Conservation (phyloP, 2,888 invertebrate genomes). For the Lithodes maja region DNA sequence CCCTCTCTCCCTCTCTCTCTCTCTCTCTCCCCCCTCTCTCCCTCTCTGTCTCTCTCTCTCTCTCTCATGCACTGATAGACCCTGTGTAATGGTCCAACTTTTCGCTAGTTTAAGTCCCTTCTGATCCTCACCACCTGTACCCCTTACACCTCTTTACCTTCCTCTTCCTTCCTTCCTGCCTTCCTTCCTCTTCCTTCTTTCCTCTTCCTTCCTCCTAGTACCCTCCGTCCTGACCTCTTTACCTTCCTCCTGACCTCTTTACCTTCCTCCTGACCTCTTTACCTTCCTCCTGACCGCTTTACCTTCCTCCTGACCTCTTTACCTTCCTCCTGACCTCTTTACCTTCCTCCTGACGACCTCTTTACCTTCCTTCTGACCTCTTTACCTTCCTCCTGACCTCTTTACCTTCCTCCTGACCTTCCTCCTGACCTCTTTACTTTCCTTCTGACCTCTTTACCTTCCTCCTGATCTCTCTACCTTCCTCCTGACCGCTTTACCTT, state of each 20-base stretch:
- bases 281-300: conserved; percentile 6
- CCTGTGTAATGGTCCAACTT: conserved; percentile 25
- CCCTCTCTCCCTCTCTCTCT: conserved; percentile 8
- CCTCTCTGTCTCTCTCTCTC: background rate
- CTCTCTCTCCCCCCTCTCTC: background rate
- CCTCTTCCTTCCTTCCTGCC: background rate
- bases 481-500: background rate
- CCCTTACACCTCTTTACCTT: background rate
- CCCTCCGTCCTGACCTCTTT: background rate
- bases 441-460: background rate
- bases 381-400: background rate
- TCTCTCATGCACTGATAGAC: conserved; percentile 2
- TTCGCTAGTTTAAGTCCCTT: conserved; percentile 7
- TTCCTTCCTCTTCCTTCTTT: background rate
- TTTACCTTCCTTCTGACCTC: background rate
- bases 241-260: background rate
- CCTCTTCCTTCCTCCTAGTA: background rate
- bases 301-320: conserved; percentile 1
- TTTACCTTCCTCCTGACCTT: background rate
- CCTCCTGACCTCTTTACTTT: too few relatives aligned
- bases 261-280: conserved; percentile 21
- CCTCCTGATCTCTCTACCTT: background rate
- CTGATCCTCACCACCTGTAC: conserved; percentile 25
- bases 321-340: background rate
- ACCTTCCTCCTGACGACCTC: background rate